Conservation (phyloP, 2,113 vertebrate species). For the Hemiscyllium ocellatum region DNA sequence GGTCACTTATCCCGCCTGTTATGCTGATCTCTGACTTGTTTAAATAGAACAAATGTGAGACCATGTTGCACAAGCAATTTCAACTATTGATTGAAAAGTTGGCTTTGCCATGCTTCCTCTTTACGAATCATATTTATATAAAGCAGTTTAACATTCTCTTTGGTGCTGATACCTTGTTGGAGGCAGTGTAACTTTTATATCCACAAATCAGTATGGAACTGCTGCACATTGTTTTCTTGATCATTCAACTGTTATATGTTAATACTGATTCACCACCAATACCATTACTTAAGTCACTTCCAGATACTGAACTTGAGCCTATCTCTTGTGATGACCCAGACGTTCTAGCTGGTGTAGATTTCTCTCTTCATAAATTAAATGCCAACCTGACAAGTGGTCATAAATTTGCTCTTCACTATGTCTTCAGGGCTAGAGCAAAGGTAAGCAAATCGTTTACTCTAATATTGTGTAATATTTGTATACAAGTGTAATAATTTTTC, state of each 20-base stretch:
- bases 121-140: too few relatives aligned
- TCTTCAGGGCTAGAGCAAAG: neutral
- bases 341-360: neutral
- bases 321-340: neutral
- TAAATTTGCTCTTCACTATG: constrained; percentile 15
- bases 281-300: neutral
- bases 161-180: neutral
- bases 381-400: neutral
- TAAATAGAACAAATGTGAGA: neutral
- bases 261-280: neutral
- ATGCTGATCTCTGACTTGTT: neutral
- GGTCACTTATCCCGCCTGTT: neutral
- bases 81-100: neutral
- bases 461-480: neutral
- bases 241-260: neutral
- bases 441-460: neutral
- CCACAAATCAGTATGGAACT: neutral
- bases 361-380: constrained; percentile 10
- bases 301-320: too few relatives aligned
- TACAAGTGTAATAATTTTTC: too few relatives aligned
- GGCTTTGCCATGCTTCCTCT: neutral
- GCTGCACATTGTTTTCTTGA: neutral
- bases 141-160: neutral
- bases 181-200: neutral
- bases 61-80: neutral